Percentiles rank a stretch among this genome's conserved stretches.
These are phyloP conservation scores for Peromyscus attwateri DNA, from an alignment of 2,797 vertebrate species.

Conservation along the genomic window DNA sequence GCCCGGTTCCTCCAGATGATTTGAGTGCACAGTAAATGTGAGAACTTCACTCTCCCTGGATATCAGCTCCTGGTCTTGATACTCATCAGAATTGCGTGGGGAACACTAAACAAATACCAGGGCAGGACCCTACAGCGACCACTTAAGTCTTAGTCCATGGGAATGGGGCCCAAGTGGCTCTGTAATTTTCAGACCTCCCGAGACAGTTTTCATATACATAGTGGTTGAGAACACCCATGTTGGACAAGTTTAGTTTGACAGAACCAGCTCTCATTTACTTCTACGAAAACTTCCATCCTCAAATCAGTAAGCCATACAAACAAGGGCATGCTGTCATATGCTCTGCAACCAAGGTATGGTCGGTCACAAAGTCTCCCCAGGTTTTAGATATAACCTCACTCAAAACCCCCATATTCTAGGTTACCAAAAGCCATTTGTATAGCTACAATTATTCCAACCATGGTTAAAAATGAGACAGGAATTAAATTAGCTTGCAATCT, in stretches of 20 bases:
- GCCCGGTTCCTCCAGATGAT: background rate
- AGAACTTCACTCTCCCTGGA: background rate
- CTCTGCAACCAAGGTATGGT: background rate
- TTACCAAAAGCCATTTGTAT: constrained; percentile 34
- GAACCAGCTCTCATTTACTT: background rate
- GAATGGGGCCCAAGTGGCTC: background rate
- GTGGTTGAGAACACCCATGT: background rate
- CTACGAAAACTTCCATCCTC: background rate
- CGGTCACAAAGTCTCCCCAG: constrained; percentile 7
- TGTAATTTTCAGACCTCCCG: background rate
- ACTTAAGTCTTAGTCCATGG: background rate
- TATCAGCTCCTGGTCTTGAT: background rate
- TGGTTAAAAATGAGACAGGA: constrained; percentile 72
- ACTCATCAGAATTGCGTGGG: background rate
- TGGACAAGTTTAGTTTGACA: background rate
- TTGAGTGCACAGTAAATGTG: background rate
- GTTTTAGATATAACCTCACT: background rate
- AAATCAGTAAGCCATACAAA: background rate
- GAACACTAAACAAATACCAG: background rate
- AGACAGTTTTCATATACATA: background rate
- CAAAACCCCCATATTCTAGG: background rate
- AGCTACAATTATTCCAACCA: constrained; percentile 75
- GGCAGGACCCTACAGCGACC: background rate
- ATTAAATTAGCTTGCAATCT: constrained; percentile 77
- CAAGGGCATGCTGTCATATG: background rate